Conservation (phyloP, 2,113 vertebrate genomes). For the Gymnogyps californianus region DNA sequence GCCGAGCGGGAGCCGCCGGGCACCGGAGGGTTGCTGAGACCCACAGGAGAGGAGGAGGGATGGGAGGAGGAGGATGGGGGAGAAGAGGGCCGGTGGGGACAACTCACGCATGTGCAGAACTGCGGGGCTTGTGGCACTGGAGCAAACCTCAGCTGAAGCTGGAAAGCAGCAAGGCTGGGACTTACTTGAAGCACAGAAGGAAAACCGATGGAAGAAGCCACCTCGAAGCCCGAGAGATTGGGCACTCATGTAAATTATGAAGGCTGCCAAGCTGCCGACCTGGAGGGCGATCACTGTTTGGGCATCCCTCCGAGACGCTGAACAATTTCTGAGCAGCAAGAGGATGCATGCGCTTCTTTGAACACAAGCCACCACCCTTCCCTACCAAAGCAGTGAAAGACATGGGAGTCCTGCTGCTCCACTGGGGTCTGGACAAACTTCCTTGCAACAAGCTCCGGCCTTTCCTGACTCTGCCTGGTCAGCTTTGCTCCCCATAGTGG, state of each 20-base stretch:
- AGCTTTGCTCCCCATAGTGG: neutral
- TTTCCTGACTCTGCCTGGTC: neutral
- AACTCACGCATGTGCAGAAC: rapidly evolving
- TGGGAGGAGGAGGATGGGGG: neutral
- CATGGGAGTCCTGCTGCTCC: neutral
- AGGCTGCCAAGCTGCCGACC: neutral
- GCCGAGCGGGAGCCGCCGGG: rapidly evolving
- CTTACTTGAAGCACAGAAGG: neutral
- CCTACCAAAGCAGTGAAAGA: neutral
- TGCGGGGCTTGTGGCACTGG: neutral
- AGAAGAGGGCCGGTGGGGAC: neutral
- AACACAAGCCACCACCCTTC: neutral
- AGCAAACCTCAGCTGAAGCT: neutral
- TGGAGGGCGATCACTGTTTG: rapidly evolving
- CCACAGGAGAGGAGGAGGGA: neutral
- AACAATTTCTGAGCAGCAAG: neutral
- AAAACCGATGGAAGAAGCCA: neutral
- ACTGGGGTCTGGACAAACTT: neutral
- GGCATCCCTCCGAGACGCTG: neutral
- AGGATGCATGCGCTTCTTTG: rapidly evolving
- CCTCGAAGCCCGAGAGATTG: neutral
- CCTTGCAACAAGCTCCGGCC: neutral
- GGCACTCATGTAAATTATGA: neutral
- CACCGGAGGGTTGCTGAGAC: neutral
- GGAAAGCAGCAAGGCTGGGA: neutral